Conservation (phyloP, 2,113 vertebrate species). For the Sander lucioperca region DNA sequence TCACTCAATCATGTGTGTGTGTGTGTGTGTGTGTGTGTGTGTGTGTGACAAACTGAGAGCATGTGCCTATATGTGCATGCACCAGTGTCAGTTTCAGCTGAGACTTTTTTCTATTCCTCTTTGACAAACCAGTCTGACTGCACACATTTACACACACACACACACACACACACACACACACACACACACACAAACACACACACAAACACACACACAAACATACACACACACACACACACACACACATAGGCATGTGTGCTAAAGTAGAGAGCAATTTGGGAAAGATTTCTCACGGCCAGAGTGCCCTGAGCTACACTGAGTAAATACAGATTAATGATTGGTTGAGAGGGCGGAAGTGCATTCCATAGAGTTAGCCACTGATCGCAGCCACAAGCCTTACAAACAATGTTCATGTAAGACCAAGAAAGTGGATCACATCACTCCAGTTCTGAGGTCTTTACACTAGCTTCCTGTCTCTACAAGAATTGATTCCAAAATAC, state of each 20-base stretch:
- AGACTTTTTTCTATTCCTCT: slow-evolving; percentile 57
- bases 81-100: slow-evolving; percentile 68
- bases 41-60: slow-evolving; percentile 37
- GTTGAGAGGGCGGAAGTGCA: slow-evolving; percentile 70
- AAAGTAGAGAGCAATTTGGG: slow-evolving; percentile 46
- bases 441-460: no score
- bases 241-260: slow-evolving; percentile 26
- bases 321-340: slow-evolving; percentile 84
- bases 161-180: slow-evolving; percentile 16
- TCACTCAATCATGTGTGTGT: slow-evolving; percentile 50
- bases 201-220: slow-evolving; percentile 5
- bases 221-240: slow-evolving; percentile 18
- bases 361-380: slow-evolving; percentile 67
- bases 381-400: slow-evolving; percentile 24
- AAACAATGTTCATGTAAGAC: slow-evolving; percentile 19
- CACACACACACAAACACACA: slow-evolving; percentile 20
- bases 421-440: no score
- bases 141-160: slow-evolving; percentile 31
- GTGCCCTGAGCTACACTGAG: slow-evolving; percentile 66
- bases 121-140: slow-evolving; percentile 76
- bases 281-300: slow-evolving; percentile 65
- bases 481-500: no score
- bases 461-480: no score
- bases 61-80: slow-evolving; percentile 9
- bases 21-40: slow-evolving; percentile 45